Conservation (phyloP, 2,113 vertebrate species). For the Rhea pennata region DNA sequence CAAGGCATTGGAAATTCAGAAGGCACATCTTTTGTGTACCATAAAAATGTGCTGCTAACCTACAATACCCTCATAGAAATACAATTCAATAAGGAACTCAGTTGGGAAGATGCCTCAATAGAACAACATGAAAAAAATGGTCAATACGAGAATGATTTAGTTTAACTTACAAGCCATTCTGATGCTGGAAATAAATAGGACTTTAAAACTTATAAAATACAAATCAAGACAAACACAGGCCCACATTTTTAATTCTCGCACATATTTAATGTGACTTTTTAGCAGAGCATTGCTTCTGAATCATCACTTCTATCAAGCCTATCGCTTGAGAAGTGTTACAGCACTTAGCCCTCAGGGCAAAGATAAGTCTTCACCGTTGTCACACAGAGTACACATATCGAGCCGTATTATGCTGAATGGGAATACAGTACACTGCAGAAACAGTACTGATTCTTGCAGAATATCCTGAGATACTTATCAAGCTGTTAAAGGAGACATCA, state of each 20-base stretch:
- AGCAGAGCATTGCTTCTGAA: conserved; percentile 77
- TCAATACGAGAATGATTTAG: conserved; percentile 86
- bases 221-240: conserved; percentile 78
- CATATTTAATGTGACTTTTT: conserved; percentile 77
- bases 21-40: conserved; percentile 86
- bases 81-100: conserved; percentile 88
- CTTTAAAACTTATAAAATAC: conserved; percentile 81
- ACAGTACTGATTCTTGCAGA: conserved; percentile 79
- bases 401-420: conserved; percentile 82
- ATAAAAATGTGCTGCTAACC: conserved; percentile 86
- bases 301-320: conserved; percentile 78
- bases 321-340: conserved; percentile 74
- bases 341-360: conserved; percentile 80
- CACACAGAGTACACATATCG: conserved; percentile 78
- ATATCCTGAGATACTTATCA: conserved; percentile 87
- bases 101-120: conserved; percentile 86
- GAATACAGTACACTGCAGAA: conserved; percentile 78
- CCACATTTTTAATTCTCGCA: conserved; percentile 84
- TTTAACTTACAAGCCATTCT: conserved; percentile 82
- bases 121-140: conserved; percentile 79
- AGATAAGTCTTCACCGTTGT: conserved; percentile 87
- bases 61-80: conserved; percentile 90
- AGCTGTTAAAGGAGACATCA: conserved; percentile 86
- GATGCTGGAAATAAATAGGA: conserved; percentile 80
- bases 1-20: conserved; percentile 84